Conservation (phyloP, 1,140 invertebrate genomes). For the Frieseomelitta varia region DNA sequence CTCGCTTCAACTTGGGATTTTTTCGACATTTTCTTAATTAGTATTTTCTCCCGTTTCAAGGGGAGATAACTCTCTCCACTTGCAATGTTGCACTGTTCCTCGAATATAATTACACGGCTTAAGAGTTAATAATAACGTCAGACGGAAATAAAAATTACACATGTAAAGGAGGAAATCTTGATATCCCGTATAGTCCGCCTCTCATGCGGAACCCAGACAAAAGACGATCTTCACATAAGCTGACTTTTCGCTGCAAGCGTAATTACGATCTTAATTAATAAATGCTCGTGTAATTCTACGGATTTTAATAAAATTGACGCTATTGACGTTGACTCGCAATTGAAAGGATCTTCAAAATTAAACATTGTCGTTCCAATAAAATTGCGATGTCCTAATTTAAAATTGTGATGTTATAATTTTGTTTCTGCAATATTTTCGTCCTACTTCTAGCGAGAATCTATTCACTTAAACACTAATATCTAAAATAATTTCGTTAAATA, state of each 20-base stretch:
- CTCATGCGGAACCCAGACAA: background rate
- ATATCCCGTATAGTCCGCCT: background rate
- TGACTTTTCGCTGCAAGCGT: background rate
- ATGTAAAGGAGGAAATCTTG: background rate
- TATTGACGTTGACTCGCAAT: background rate
- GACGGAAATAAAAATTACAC: slow-evolving; percentile 1
- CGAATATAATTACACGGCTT: slow-evolving; percentile 15
- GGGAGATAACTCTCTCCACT: too few species aligned
- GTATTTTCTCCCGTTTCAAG: background rate
- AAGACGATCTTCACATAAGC: slow-evolving; percentile 3
- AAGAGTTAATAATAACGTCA: background rate
- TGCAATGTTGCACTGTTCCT: background rate
- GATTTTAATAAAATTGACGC: background rate
- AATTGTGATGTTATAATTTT: background rate
- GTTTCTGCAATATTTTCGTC: background rate
- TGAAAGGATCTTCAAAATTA: background rate
- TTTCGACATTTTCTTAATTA: background rate
- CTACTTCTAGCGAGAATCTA: background rate
- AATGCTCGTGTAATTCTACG: background rate
- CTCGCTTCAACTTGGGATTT: background rate
- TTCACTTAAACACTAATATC: too few species aligned
- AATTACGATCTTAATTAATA: slow-evolving; percentile 10
- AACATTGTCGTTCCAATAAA: background rate
- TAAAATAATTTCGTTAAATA: too few species aligned
- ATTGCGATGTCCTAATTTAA: background rate